Base-by-base conservation (phyloP, 64 coral and sea anemone genomes). In the Pocillopora verrucosa region DNA sequence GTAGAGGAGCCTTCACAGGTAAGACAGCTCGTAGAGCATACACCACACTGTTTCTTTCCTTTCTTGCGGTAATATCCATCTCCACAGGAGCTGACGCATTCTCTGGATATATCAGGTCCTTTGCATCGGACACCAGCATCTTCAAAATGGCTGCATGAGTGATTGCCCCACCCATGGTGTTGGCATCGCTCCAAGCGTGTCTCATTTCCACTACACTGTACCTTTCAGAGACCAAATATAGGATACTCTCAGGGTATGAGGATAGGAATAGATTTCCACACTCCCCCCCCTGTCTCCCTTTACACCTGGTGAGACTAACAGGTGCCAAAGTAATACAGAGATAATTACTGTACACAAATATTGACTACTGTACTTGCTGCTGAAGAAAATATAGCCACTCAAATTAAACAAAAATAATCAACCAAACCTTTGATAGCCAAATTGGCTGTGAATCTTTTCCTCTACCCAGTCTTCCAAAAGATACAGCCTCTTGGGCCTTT, bases 131-230 rank as follows among this genome's bases (percentile, higher is more conserved):
- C 95, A 19, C 95, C 95, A 19, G 87, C 95, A 57, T 98, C 95
- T 70, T 98, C 95, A 91, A 91, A 76, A 83, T 98, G 95, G 34
- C 86, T 82, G 59, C 95, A 98, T 20, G 90, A 34, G 62, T 98
- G 88, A 72, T 98, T 91, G 9, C 92, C 95, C 95, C 92, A 98
- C 22, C 76, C 87, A 56, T 45, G 34, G 59, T 96, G 94, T 1
- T 9, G 2, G 24, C 94, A 96, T 36, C 72, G 56, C 9, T 96
- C 91, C 20, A 96, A 74, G 16, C 88, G 79, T 3, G 91, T 26
- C 38, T 96, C 94, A 15, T 80, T 82, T 22, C 94, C 94, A 14
- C 0, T 90, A 26, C 94, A 96, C 15, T 76, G 75, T 4, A 85
- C 34, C 82, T 85, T 67, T 56, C 10, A 26, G 45, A 9, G 41